phyloP scores from a whole-genome alignment of 2,888 invertebrate genomes.

The Nymphalis urticae region DNA sequence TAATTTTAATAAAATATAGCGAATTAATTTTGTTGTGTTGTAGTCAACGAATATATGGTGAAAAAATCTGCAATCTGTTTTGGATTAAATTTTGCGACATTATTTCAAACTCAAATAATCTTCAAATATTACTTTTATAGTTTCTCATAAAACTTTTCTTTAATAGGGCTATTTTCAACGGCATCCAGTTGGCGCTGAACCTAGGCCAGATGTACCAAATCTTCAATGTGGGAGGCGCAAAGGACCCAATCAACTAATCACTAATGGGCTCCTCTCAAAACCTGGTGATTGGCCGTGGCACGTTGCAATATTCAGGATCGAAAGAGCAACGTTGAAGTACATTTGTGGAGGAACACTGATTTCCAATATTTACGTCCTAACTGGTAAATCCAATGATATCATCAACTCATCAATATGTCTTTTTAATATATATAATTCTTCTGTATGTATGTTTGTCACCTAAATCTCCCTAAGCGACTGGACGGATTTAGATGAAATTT shows the following conservation, averaged over 20 bases:
- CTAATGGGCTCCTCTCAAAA: constrained; percentile 53
- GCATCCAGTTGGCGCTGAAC: constrained; percentile 43
- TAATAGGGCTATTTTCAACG: constrained; percentile 33
- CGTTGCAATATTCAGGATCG: constrained; percentile 54
- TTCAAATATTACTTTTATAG: too few species aligned
- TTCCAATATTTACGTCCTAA: constrained; percentile 52
- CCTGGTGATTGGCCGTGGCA: constrained; percentile 74
- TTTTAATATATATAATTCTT: too few species aligned
- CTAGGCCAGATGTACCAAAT: constrained; percentile 41
- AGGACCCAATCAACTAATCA: constrained; percentile 58
- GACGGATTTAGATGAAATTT: too few species aligned
- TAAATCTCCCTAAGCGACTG: too few species aligned
- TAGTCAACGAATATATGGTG: too few species aligned
- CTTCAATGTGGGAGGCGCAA: constrained; percentile 54
- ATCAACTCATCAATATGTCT: too few species aligned
- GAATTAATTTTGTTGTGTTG: too few species aligned
- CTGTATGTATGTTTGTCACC: too few species aligned
- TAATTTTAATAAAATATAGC: too few species aligned
- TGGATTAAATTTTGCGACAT: too few species aligned
- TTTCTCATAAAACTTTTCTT: neutral
- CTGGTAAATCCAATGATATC: constrained; percentile 46
- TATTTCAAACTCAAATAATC: too few species aligned
- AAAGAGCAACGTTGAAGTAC: constrained; percentile 48
- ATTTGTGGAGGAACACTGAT: constrained; percentile 66
- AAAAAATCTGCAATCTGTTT: too few species aligned